Percentiles rank a stretch among this genome's conserved stretches.
Evolutionary conservation across 2,888 invertebrate genomes (phyloP).

Genomic region (Calameuta idolon): DNA sequence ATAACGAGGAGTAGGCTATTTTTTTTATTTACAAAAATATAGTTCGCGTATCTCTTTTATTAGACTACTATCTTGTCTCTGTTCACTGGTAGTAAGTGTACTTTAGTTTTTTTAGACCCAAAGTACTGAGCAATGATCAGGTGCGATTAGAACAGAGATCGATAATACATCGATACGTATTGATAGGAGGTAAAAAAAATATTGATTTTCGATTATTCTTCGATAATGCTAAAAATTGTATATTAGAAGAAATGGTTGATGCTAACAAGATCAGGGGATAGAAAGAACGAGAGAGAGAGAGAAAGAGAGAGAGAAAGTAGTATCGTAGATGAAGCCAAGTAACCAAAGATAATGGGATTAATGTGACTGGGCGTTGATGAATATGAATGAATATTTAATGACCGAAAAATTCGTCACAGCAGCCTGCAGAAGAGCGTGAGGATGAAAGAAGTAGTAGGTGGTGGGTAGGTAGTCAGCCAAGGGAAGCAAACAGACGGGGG

Average conservation of each 20-base stretch:
- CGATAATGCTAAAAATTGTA: not conserved
- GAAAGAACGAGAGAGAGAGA: slow-evolving; percentile 1
- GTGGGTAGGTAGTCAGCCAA: not conserved
- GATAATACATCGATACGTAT: too few relatives aligned
- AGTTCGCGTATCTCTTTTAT: too few relatives aligned
- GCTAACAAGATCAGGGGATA: not conserved
- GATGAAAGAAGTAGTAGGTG: not conserved
- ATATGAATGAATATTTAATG: slow-evolving; percentile 54
- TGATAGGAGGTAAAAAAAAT: too few relatives aligned
- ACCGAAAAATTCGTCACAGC: slow-evolving; percentile 50
- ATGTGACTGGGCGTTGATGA: slow-evolving; percentile 37
- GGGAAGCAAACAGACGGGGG: slow-evolving; percentile 2
- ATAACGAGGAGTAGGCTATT: not conserved
- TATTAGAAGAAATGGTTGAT: not conserved
- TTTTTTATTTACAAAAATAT: too few relatives aligned
- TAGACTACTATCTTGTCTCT: rapidly evolving
- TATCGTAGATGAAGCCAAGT: slow-evolving; percentile 28
- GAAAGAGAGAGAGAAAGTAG: slow-evolving; percentile 17
- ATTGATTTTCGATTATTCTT: not conserved
- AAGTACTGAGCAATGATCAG: not conserved
- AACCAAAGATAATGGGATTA: slow-evolving; percentile 35
- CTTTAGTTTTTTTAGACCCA: not conserved
- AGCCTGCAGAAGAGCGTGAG: slow-evolving; percentile 24
- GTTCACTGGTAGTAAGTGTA: not conserved
- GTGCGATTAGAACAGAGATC: not conserved